Percentiles rank a stretch among this genome's conserved stretches.
phyloP scores from a whole-genome alignment of 2,888 invertebrate species.

The Chaetoderma sp. region DNA sequence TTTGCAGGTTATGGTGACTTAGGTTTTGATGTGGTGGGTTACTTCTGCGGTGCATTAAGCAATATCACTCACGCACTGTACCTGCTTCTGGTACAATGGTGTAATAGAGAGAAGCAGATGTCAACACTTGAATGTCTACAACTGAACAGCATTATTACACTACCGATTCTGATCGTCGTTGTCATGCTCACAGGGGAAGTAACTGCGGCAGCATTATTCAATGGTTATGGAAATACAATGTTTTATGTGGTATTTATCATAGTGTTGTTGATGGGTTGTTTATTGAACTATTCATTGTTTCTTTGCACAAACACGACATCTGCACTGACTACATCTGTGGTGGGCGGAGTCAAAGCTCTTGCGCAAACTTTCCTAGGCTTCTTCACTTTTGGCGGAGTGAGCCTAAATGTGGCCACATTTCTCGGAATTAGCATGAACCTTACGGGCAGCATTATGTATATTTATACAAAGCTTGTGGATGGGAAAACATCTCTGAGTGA shows the following conservation, averaged over 20 bases:
- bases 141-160: constrained; percentile 68
- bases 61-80: constrained; percentile 70
- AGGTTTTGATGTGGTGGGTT: constrained; percentile 65
- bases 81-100: constrained; percentile 69
- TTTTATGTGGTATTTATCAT: constrained; percentile 62
- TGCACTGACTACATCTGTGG: constrained; percentile 70
- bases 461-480: constrained; percentile 66
- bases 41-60: constrained; percentile 66
- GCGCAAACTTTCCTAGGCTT: constrained; percentile 69
- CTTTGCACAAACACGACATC: constrained; percentile 70
- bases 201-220: constrained; percentile 18
- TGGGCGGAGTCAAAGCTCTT: constrained; percentile 69
- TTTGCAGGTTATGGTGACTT: constrained; percentile 70
- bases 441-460: constrained; percentile 67
- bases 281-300: constrained; percentile 70
- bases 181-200: constrained; percentile 56
- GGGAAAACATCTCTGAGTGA: no score
- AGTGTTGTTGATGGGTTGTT: constrained; percentile 61
- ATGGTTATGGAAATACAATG: constrained; percentile 40
- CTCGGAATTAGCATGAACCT: constrained; percentile 69
- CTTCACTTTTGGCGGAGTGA: constrained; percentile 70
- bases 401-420: constrained; percentile 58
- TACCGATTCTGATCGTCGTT: constrained; percentile 61
- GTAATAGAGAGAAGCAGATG: constrained; percentile 57
- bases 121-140: constrained; percentile 67